These are phyloP conservation scores for Belonocnema kinseyi DNA, from an alignment of 1,140 invertebrate genomes.

Conservation along the genomic window DNA sequence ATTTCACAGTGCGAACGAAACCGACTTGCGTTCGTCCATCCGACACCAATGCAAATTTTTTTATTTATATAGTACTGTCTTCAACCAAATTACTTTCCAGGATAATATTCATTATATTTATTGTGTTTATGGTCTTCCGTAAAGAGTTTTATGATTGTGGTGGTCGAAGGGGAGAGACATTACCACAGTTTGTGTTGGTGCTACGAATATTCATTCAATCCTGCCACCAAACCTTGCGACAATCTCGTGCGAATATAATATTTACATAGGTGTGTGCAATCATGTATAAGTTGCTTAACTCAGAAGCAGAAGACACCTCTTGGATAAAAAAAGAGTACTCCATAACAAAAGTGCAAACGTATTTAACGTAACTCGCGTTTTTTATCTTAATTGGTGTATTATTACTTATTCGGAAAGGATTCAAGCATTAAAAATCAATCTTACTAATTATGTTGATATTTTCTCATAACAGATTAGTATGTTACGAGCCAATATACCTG, in stretches of 20 bases:
- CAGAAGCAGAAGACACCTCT: slow-evolving; percentile 62
- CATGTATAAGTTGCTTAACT: slow-evolving; percentile 35
- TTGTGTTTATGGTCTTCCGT: slow-evolving; percentile 36
- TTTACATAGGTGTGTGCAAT: slow-evolving; percentile 38
- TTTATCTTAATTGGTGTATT: neutral
- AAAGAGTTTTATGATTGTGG: neutral
- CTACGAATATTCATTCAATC: slow-evolving; percentile 44
- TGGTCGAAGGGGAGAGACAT: slow-evolving; percentile 53
- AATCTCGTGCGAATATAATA: slow-evolving; percentile 42
- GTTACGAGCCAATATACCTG: too few species aligned
- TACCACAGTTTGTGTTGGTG: slow-evolving; percentile 39
- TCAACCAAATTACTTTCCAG: slow-evolving; percentile 18
- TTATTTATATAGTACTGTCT: slow-evolving; percentile 42
- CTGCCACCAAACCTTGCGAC: slow-evolving; percentile 50
- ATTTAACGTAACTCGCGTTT: neutral
- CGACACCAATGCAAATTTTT: slow-evolving; percentile 50
- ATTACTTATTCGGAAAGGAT: slow-evolving; percentile 10
- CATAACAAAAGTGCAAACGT: slow-evolving; percentile 22
- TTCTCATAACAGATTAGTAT: too few species aligned
- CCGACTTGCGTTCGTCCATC: slow-evolving; percentile 34
- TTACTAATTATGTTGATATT: neutral
- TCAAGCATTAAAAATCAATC: neutral
- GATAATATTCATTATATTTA: neutral
- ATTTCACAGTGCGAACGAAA: slow-evolving; percentile 20
- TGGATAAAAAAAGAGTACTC: slow-evolving; percentile 51